These are phyloP conservation scores for Napeogenes inachia DNA, from an alignment of 2,888 invertebrate genomes.

Conservation along the genomic window DNA sequence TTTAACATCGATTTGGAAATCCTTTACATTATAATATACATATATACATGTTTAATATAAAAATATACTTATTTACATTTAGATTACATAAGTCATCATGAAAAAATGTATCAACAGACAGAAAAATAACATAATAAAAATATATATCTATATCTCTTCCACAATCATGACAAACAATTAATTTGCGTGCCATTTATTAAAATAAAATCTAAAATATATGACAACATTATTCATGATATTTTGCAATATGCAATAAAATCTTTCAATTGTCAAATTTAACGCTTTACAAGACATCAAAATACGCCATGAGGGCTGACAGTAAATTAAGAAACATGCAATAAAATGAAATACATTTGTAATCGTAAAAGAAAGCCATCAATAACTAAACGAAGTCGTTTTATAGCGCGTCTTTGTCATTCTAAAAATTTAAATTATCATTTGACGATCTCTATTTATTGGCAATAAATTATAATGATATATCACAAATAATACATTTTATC, in stretches of 20 bases:
- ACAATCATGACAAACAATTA: too few species aligned
- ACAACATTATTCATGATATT: too few species aligned
- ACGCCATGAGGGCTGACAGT: slow-evolving; percentile 39
- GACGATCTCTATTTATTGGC: slow-evolving; percentile 15
- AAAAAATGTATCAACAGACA: too few species aligned
- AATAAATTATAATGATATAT: slow-evolving; percentile 11
- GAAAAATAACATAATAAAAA: too few species aligned
- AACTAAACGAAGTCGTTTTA: slow-evolving; percentile 54
- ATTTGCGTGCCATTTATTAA: too few species aligned
- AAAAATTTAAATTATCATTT: slow-evolving; percentile 39
- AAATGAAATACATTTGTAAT: slow-evolving; percentile 50
- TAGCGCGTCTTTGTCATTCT: slow-evolving; percentile 43
- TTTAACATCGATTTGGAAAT: neutral
- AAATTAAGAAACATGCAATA: slow-evolving; percentile 52
- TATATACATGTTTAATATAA: too few species aligned
- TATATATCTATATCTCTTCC: too few species aligned
- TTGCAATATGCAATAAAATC: slow-evolving; percentile 29
- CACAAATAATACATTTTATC: too few species aligned
- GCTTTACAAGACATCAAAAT: slow-evolving; percentile 38
- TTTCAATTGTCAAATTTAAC: slow-evolving; percentile 31
- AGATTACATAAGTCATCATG: too few species aligned
- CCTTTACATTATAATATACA: too few species aligned
- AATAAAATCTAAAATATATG: too few species aligned
- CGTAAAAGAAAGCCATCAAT: slow-evolving; percentile 67
- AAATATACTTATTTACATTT: too few species aligned